Base-by-base conservation (phyloP, 2,888 invertebrate genomes). In the Parochlus steinenii region DNA sequence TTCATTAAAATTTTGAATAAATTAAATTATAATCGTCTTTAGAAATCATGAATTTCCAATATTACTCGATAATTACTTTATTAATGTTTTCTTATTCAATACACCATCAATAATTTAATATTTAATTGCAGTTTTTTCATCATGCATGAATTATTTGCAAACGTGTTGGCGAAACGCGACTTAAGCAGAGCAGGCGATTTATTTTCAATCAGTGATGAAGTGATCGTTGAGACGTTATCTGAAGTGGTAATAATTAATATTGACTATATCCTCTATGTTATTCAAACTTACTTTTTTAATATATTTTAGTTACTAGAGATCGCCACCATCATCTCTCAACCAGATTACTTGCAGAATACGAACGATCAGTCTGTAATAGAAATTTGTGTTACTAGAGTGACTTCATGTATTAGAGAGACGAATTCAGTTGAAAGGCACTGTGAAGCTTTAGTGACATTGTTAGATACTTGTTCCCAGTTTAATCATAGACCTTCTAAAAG, bases 281-380 rank as follows among this genome's bases (percentile, higher is more conserved):
- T 30, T 27, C 17, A 23, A 32, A 17, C 32, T 29, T 31, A 37
- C 18, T 22, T 30, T 38, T 25, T 24, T 31, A 19, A 16, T 24
- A n/a, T 37, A 32, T 57, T 43, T 48, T 41, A 77, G 77, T 58
- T 77, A 42, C 71, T 70, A 47, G 75, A 74, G 61, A 76, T 81
- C 51, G 73, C 75, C 41, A 74, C 78, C 43, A 87, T 92, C 44
- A 78, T 85, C 39, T 81, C 82, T 41, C 68, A 79, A 41, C 67
- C 79, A 4, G 81, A 81, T 48, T 93, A 90, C 54, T 70, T 75
- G 31, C 71, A 75, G 44, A 87, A 82, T 58, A 81, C 82, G 52
- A 83, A 89, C 60, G 86, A 89, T 56, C 92, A 93, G 61, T 87
- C 86, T 46, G 81, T 92, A 41, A 87, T 92, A 45, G 92, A 93